These are phyloP conservation scores for Euthynnus affinis DNA, from an alignment of 2,797 vertebrate genomes.

Conservation along the genomic window DNA sequence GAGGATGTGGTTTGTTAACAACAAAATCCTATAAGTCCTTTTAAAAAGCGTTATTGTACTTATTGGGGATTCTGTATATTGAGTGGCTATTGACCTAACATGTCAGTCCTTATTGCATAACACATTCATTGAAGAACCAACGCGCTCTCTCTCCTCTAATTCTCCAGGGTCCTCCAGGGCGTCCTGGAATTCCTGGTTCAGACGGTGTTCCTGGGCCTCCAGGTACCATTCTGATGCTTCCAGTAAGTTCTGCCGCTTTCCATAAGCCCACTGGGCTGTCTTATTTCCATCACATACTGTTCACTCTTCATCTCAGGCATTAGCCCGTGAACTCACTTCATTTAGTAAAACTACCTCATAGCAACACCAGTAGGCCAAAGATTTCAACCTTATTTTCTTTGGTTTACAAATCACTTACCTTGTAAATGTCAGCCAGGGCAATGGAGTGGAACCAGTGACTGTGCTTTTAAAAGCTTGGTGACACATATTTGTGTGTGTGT, in stretches of 20 bases:
- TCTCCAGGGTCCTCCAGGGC: slow-evolving; percentile 92
- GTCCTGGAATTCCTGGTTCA: slow-evolving; percentile 94
- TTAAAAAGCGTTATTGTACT: not conserved
- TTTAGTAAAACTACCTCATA: slow-evolving; percentile 62
- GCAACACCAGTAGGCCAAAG: slow-evolving; percentile 61
- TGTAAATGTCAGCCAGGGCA: slow-evolving; percentile 80
- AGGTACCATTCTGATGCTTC: slow-evolving; percentile 97
- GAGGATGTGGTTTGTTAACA: not conserved
- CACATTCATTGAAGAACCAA: not conserved
- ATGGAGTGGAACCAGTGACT: slow-evolving; percentile 76
- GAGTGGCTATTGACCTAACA: not conserved
- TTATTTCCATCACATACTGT: slow-evolving; percentile 28
- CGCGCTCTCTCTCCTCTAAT: not conserved
- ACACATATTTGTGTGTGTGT: slow-evolving; percentile 50
- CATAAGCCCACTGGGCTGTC: slow-evolving; percentile 27
- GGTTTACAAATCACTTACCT: slow-evolving; percentile 76
- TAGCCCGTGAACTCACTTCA: slow-evolving; percentile 44
- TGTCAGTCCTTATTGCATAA: not conserved
- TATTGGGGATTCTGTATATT: not conserved
- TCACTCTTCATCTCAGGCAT: slow-evolving; percentile 47
- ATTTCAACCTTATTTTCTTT: slow-evolving; percentile 69
- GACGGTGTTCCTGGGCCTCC: slow-evolving; percentile 96
- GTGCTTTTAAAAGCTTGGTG: slow-evolving; percentile 65
- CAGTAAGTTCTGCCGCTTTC: slow-evolving; percentile 86
- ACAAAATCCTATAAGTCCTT: not conserved